phyloP scores from a whole-genome alignment of 2,888 invertebrate genomes.

The Callinectes sapidus region DNA sequence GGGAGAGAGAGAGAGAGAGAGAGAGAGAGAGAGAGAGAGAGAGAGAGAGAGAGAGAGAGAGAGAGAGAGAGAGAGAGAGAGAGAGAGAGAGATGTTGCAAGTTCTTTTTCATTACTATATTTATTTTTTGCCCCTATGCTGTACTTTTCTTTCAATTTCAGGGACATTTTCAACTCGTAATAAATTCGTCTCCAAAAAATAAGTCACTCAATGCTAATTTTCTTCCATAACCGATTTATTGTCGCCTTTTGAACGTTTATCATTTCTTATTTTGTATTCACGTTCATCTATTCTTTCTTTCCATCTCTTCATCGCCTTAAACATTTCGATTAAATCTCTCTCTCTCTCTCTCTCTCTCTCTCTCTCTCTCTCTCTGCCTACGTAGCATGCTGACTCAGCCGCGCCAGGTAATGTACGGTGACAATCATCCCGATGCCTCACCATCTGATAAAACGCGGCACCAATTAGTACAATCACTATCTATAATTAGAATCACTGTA shows the following conservation, averaged over 20 bases:
- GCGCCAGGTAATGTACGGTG: background rate
- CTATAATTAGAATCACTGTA: constrained; percentile 27
- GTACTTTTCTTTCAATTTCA: background rate
- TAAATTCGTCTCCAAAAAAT: background rate
- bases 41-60: too few species aligned
- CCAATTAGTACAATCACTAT: constrained; percentile 30
- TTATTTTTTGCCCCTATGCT: background rate
- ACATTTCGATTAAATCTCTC: constrained; percentile 16
- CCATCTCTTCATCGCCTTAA: background rate
- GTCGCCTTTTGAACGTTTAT: background rate
- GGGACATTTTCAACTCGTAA: background rate
- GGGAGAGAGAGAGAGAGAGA: background rate
- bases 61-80: too few species aligned
- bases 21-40: background rate
- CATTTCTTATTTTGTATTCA: background rate
- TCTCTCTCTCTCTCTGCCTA: constrained; percentile 12
- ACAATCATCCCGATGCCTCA: background rate
- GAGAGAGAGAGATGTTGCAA: background rate
- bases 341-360: constrained; percentile 24
- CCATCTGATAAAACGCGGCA: background rate
- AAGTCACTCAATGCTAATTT: background rate
- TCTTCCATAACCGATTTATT: background rate
- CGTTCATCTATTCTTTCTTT: background rate
- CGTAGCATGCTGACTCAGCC: background rate
- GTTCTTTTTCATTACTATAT: background rate